Evolutionary conservation across 1,140 invertebrate genomes (phyloP), one percentile per base, ranked within the genome.

Genomic region (Sinella curviseta): DNA sequence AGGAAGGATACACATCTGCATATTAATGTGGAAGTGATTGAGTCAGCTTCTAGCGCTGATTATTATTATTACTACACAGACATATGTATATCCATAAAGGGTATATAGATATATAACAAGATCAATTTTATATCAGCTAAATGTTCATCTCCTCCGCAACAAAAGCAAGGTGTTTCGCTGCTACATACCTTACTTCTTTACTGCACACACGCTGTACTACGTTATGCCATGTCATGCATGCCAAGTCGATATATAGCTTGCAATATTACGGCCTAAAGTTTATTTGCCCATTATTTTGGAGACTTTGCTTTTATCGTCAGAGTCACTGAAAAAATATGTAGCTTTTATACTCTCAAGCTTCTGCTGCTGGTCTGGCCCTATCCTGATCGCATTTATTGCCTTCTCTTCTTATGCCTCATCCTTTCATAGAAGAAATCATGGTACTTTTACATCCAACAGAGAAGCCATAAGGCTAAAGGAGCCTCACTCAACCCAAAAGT

Each of bases 1-100:
- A 70, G 65, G 65, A 70, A 70, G 65, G 65, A 70, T 70, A 70
- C 26, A 33, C 31, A 70, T 70, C 31, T 70, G 31, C 65, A 70
- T 70, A 33, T 70, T 70, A 70, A 70, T 70, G 65, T 70, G 31
- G 26, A 31, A 33, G 12, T n/a, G 8, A 70, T 70, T 70, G 28
- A 70, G 28, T 70, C 65, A 70, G 14, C 57, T 60, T 48, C 39
- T n/a, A n/a, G 39, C 39, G 8, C 39, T 48, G 39, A 20, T 48
- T 8, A 48, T n/a, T n/a, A n/a, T n/a, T n/a, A n/a, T n/a, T n/a
- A 48, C 17, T 48, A 4, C 4, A 17, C 39, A 8, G 17, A 48
- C 17, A 48, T 8, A 4, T 8, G 39, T 48, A 4, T 48, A 17
- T 48, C 39, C 17, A 48, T 48, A 48, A 8, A 17, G 39, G 4